Conservation (phyloP, 2,888 invertebrate species). For the Cenopis cana region DNA sequence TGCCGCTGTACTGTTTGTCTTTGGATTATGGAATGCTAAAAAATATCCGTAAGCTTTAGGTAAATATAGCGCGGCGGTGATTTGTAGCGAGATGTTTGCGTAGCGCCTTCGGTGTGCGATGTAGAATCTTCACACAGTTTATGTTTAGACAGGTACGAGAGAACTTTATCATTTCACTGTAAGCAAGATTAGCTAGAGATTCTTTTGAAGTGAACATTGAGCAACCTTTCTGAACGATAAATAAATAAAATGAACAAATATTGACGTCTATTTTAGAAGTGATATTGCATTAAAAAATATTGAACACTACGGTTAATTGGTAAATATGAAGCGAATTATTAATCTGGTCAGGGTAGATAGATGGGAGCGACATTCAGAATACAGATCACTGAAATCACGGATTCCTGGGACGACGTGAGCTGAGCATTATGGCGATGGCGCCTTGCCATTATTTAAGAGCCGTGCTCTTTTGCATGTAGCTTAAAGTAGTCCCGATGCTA, state of each 20-base stretch:
- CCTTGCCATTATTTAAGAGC: not conserved
- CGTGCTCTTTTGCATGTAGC: not conserved
- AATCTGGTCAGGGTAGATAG: not conserved
- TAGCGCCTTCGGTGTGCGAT: not conserved
- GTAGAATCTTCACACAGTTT: not conserved
- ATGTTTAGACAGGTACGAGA: not conserved
- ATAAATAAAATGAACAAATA: not conserved
- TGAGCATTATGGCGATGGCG: not conserved
- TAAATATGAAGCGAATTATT: not conserved
- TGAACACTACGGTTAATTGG: not conserved
- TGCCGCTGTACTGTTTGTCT: constrained; percentile 46
- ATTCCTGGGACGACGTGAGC: not conserved
- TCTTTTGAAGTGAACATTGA: not conserved
- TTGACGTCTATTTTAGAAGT: not conserved
- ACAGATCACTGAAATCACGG: not conserved
- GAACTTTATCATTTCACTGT: not conserved
- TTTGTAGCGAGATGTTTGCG: constrained; percentile 20
- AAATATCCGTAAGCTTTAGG: constrained; percentile 42
- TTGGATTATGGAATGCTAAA: constrained; percentile 42
- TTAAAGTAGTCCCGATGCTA: not conserved
- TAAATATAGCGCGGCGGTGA: constrained; percentile 30
- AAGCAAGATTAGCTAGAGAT: not conserved
- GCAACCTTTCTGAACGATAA: not conserved
- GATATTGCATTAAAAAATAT: not conserved
- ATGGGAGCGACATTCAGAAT: constrained; percentile 1